These are phyloP conservation scores for Polypedilum vanderplanki DNA, from an alignment of 1,140 invertebrate genomes.

Conservation along the genomic window DNA sequence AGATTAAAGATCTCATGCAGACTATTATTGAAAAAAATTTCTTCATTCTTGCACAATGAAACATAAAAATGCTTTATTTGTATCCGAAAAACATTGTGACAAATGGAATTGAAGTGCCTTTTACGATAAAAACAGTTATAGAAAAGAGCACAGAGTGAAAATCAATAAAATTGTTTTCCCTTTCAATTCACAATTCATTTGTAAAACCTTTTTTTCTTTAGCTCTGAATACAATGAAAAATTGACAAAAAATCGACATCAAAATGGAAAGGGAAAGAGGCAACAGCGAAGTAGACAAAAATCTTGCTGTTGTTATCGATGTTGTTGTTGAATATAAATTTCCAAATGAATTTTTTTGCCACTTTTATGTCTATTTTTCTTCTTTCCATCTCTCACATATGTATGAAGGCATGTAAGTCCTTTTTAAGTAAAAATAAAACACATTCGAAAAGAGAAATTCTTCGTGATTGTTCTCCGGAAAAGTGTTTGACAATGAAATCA, in stretches of 20 bases:
- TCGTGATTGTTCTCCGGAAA: background rate
- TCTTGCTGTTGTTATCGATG: too few species aligned
- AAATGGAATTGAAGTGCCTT: constrained; percentile 2
- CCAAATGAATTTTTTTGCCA: background rate
- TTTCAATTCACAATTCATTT: constrained; percentile 21
- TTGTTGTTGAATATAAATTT: background rate
- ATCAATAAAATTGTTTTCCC: constrained; percentile 2
- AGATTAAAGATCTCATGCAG: background rate
- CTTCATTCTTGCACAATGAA: background rate
- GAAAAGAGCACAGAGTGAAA: background rate
- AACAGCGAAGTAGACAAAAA: background rate
- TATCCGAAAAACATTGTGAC: background rate
- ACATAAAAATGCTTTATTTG: constrained; percentile 21
- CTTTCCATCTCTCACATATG: background rate
- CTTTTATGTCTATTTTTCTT: background rate
- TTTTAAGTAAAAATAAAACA: too few species aligned
- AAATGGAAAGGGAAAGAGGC: background rate
- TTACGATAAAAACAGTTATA: too few species aligned
- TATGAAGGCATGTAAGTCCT: background rate
- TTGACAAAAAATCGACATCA: constrained; percentile 19
- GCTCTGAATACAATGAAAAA: background rate
- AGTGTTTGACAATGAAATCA: constrained; percentile 12
- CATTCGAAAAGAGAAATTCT: too few species aligned
- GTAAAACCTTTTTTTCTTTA: background rate
- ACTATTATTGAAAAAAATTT: background rate